Base-by-base conservation (phyloP, 1,140 invertebrate species). In the Nixonia krombeini region DNA sequence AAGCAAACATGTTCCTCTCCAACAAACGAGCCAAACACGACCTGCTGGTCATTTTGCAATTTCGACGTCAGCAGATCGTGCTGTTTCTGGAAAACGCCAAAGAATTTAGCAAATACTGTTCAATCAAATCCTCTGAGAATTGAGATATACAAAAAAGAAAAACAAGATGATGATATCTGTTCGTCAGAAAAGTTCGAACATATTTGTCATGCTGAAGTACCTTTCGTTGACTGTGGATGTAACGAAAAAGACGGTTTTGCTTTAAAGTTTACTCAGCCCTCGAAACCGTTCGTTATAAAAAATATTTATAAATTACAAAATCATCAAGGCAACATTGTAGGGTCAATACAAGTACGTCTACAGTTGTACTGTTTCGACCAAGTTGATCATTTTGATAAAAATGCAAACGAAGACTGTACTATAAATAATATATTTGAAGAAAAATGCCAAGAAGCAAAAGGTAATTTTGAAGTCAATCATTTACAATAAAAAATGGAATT, bases 331-430 rank as follows among this genome's bases (percentile, higher is more conserved):
- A 26, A 29, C 7, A 15, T 25, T 0, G 47, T 41, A 12, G 78
- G 73, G 10, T 59, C 4, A 1, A 51, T 78, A 17, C 44, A 47
- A 1, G 41, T 75, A 8, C 15, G 25, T 7, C 15, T 75, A 3
- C 42, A 61, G 29, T 31, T 78, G 1, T 69, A 68, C 0, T 72
- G 74, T 33, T 62, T 72, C 21, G 70, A 67, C 6, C 63, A 70
- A 18, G n/a, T n/a, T n/a, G n/a, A n/a, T n/a, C n/a, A n/a, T n/a
- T n/a, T n/a, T n/a, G n/a, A n/a, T n/a, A n/a, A n/a, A n/a, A n/a
- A n/a, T n/a, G n/a, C n/a, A n/a, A n/a, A n/a, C n/a, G n/a, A n/a
- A n/a, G n/a, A n/a, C n/a, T n/a, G n/a, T n/a, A n/a, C n/a, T n/a
- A n/a, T n/a, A n/a, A n/a, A n/a, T n/a, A n/a, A n/a, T n/a, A n/a